Evolutionary conservation across 2,113 vertebrate genomes (phyloP), one percentile per base, ranked within the genome.

Genomic region (Erinaceus europaeus): DNA sequence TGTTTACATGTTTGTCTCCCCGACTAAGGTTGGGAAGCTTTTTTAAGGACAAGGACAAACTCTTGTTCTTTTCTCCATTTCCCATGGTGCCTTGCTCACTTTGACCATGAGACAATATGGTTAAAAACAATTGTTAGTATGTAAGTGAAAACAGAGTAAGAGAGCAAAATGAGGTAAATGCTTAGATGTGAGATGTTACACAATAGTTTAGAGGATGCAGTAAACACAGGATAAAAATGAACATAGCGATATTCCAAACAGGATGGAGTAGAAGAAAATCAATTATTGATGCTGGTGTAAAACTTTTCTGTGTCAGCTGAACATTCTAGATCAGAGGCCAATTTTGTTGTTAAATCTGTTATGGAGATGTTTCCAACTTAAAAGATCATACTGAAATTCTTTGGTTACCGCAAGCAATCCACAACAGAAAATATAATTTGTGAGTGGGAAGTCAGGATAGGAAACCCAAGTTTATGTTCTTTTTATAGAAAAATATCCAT

Each of bases 1-100:
- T 84, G 57, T 92, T 90, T 91, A 80, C 38, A 34, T 7, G 55
- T 77, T 57, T 69, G 52, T 77, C 69, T 91, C 89, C 65, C 11
- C 4, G 78, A 62, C 64, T 81, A 46, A 67, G 68, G 69, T 34
- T 55, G 64, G 53, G 38, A 76, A 81, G 34, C 44, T 79, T 57
- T 40, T 75, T 42, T 68, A 44, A 86, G 85, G 69, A 89, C 74
- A 71, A 85, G 75, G 78, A 25, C 48, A 78, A 27, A 25, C 34
- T 72, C 74, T 65, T 73, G 64, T 71, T 78, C 53, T 55, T 79
- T 85, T 71, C 48, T 55, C 50, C 32, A 62, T 62, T 78, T 93
- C 67, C 87, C 34, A 0, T 75, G 48, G 23, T 71, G 17, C 69
- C 91, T 71, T 82, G 55, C 44, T 40, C 12, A 14, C 20, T 21